These are phyloP conservation scores for Pristionchus japonicus DNA, from an alignment of 2,888 invertebrate genomes.

Conservation along the genomic window DNA sequence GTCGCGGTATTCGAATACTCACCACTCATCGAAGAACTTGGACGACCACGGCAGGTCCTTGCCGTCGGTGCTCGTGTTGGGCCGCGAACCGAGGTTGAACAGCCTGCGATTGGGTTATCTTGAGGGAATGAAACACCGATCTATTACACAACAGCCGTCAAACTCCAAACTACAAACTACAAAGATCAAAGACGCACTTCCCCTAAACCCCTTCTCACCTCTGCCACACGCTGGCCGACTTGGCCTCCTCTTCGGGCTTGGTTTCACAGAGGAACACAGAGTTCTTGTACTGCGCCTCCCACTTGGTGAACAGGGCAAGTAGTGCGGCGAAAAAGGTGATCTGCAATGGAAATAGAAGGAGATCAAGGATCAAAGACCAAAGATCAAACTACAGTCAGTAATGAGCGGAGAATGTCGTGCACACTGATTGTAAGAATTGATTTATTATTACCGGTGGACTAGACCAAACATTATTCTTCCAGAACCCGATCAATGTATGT, in stretches of 20 bases:
- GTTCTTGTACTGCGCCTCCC: slow-evolving; percentile 69
- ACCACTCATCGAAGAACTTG: slow-evolving; percentile 70
- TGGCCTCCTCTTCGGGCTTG: slow-evolving; percentile 51
- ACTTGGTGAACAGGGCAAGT: slow-evolving; percentile 66
- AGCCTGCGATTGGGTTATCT: slow-evolving; percentile 46
- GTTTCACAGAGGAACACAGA: slow-evolving; percentile 60
- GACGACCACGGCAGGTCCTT: slow-evolving; percentile 65
- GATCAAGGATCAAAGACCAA: too few relatives aligned
- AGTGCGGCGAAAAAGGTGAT: slow-evolving; percentile 74
- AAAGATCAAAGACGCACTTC: too few relatives aligned
- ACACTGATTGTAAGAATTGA: too few relatives aligned
- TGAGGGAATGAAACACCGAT: not conserved
- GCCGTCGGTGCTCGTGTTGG: slow-evolving; percentile 52
- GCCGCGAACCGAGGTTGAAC: slow-evolving; percentile 60
- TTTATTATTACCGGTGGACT: too few relatives aligned
- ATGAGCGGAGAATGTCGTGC: too few relatives aligned
- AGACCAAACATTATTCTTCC: too few relatives aligned
- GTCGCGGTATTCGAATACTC: too few relatives aligned
- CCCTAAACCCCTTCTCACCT: not conserved
- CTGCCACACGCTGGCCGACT: slow-evolving; percentile 6
- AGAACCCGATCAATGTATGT: too few relatives aligned
- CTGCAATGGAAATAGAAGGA: slow-evolving; percentile 51
- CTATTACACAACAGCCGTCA: not conserved
- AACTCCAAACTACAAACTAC: not conserved
- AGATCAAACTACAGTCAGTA: too few relatives aligned